Base-by-base conservation (phyloP, 2,888 invertebrate species). In the Keiferia lycopersicella region DNA sequence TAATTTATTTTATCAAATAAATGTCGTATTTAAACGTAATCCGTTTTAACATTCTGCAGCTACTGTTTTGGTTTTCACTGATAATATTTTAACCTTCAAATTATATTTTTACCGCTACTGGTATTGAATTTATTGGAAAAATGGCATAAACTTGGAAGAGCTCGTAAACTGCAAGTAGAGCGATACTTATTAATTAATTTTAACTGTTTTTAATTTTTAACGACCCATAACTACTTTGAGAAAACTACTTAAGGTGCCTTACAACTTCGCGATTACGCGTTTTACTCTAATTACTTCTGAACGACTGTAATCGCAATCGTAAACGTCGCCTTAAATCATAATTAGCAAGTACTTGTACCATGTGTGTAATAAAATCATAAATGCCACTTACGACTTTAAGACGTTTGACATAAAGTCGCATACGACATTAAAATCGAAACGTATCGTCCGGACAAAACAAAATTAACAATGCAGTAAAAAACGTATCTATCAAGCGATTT, bases 311-410 rank as follows among this genome's bases (percentile, higher is more conserved):
- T 72, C 70, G 68, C 65, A 65, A 65, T 72, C 70, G 72, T 76
- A 76, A 74, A 76, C 67, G 73, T 76, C 73, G 62, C 64, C 64
- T 68, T 76, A 73, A 76, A 76, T 76, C 75, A 74, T 73, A 71
- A 73, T 71, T 70, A 73, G 67, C 69, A 20, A 63, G 30, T 61
- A 50, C 60, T 14, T 26, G 39, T 56, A 59, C 22, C 58, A 53
- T 48, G 38, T 63, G 57, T 18, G 50, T 18, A 11, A 20, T 22
- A 10, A 22, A 22, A 18, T 11, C 2, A 22, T 45, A 45, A 26
- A 22, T 51, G 22, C 57, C 20, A 64, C 58, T 64, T 57, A 66
- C 14, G 62, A 66, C 69, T 60, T 63, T 67, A 68, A 48, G 20
- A 48, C 63, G 10, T 22, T 14, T 61, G 8, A 48, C n/a, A 65